A percentile compares a stretch with the other conserved stretches of the same genome.
Evolutionary conservation across 2,113 vertebrate species (phyloP).

Genomic region (Limanda limanda): DNA sequence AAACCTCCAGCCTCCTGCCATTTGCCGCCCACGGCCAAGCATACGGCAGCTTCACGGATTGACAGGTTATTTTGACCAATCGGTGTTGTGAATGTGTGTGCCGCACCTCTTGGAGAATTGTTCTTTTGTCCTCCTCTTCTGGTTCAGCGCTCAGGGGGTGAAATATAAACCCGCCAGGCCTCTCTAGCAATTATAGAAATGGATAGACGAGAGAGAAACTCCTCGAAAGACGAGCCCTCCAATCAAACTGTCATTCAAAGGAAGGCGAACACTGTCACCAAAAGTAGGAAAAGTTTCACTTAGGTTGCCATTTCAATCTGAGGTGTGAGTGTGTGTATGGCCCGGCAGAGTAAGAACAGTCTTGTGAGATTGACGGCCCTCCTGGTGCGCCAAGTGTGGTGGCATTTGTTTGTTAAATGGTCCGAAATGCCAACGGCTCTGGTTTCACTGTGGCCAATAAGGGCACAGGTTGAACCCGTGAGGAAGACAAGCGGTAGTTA

Average conservation of each 20-base stretch:
- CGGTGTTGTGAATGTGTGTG: slow-evolving; percentile 56
- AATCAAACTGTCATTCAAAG: slow-evolving; percentile 80
- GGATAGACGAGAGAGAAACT: slow-evolving; percentile 69
- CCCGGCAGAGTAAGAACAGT: not conserved
- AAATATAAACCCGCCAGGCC: slow-evolving; percentile 58
- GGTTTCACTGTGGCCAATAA: slow-evolving; percentile 41
- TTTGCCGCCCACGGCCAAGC: slow-evolving; percentile 35
- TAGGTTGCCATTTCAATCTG: slow-evolving; percentile 60
- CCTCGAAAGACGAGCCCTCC: slow-evolving; percentile 79
- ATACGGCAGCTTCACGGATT: slow-evolving; percentile 48
- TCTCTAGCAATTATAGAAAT: slow-evolving; percentile 57
- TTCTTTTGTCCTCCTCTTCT: slow-evolving; percentile 70
- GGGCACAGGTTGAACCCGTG: slow-evolving; percentile 35
- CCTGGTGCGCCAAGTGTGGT: slow-evolving; percentile 38
- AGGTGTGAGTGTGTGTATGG: slow-evolving; percentile 32
- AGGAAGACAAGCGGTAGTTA: slow-evolving; percentile 40
- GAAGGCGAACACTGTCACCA: slow-evolving; percentile 65
- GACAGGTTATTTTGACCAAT: slow-evolving; percentile 70
- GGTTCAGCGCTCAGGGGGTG: slow-evolving; percentile 69
- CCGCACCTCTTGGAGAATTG: slow-evolving; percentile 66
- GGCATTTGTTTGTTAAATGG: slow-evolving; percentile 71
- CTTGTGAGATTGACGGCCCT: too few species aligned
- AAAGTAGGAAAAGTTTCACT: slow-evolving; percentile 77
- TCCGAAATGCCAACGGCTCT: slow-evolving; percentile 60
- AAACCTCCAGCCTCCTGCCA: slow-evolving; percentile 26